Conservation (phyloP, 2,113 vertebrate species). For the Phylloscopus whistleri region DNA sequence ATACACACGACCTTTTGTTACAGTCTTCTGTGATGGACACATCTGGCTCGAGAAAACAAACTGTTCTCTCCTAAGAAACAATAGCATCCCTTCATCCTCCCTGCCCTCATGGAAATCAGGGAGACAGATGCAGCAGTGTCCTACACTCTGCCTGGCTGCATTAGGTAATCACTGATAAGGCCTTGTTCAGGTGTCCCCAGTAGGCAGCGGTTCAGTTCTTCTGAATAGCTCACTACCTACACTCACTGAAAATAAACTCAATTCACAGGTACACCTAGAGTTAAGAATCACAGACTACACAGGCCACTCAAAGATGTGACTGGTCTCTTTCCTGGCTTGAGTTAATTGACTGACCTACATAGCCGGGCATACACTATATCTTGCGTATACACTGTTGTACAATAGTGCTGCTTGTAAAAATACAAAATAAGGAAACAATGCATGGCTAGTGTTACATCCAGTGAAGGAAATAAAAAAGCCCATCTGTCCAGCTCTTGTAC, state of each 20-base stretch:
- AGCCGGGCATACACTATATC: neutral
- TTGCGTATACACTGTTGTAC: neutral
- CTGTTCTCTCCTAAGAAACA: neutral
- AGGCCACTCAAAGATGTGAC: neutral
- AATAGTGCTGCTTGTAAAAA: neutral
- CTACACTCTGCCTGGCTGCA: neutral
- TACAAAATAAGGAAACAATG: neutral
- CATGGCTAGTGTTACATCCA: neutral
- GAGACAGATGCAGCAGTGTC: neutral
- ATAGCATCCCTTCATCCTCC: neutral
- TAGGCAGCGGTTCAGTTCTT: neutral
- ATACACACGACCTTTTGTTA: neutral
- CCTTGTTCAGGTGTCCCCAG: neutral
- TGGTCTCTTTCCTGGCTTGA: neutral
- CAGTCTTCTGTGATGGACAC: neutral
- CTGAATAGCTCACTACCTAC: neutral
- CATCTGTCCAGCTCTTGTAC: neutral
- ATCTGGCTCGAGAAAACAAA: neutral
- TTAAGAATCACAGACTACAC: neutral
- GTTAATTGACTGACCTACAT: neutral
- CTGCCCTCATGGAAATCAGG: neutral
- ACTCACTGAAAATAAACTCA: neutral
- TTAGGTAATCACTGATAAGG: neutral
- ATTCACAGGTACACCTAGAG: neutral
- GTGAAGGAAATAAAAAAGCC: neutral